Percentiles rank a stretch among this genome's conserved stretches.
phyloP scores from a whole-genome alignment of 2,113 vertebrate species.

The Phylloscopus whistleri region DNA sequence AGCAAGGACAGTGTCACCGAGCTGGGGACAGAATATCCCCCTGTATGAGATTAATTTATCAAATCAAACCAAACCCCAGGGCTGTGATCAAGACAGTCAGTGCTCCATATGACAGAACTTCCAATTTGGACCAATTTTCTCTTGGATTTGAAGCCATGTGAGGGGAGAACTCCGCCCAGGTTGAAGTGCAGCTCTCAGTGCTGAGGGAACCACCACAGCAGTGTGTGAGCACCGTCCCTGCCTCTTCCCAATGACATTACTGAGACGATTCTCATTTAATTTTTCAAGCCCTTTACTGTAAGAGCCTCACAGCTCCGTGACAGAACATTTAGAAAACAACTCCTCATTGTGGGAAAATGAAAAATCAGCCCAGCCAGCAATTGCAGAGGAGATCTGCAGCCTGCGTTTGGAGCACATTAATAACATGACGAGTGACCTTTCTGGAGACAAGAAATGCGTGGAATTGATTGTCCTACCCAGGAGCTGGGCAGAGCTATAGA shows the following conservation, averaged over 20 bases:
- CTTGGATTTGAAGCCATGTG: not conserved
- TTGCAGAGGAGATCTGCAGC: constrained; percentile 19
- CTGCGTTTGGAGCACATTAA: constrained; percentile 16
- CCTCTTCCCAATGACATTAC: not conserved
- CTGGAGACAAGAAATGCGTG: not conserved
- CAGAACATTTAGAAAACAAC: not conserved
- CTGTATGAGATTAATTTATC: not conserved
- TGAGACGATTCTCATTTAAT: not conserved
- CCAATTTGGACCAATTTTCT: not conserved
- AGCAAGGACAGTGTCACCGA: not conserved
- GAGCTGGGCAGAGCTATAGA: constrained; percentile 1
- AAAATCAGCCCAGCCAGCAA: constrained; percentile 4
- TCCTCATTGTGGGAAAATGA: not conserved
- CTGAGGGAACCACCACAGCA: not conserved
- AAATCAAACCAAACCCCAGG: not conserved
- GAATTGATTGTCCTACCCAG: constrained; percentile 30
- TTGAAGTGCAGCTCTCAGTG: not conserved
- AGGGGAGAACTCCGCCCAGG: not conserved
- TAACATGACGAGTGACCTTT: constrained; percentile 50
- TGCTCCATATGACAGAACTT: not conserved
- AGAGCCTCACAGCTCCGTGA: not conserved
- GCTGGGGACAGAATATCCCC: not conserved
- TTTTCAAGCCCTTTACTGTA: not conserved
- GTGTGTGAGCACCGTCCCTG: not conserved
- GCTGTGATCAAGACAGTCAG: not conserved